Percentiles rank a stretch among this genome's conserved stretches.
These are phyloP conservation scores for Diceros bicornis DNA, from an alignment of 2,797 vertebrate genomes.

Conservation along the genomic window DNA sequence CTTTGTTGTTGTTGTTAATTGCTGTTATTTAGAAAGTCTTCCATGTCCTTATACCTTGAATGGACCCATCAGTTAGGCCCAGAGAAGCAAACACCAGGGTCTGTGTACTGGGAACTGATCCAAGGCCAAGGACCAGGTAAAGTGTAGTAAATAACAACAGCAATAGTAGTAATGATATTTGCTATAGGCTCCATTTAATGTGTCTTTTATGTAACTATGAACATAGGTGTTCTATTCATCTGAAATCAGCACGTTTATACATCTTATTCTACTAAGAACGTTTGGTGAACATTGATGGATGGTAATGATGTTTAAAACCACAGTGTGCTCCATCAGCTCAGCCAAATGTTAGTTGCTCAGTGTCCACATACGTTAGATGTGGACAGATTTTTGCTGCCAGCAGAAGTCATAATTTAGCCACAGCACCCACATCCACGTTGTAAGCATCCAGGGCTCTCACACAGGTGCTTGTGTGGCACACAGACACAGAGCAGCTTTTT, in stretches of 20 bases:
- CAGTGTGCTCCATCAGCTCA: not conserved
- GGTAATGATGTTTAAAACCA: not conserved
- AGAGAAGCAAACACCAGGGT: not conserved
- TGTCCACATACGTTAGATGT: not conserved
- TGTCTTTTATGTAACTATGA: not conserved
- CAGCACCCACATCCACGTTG: not conserved
- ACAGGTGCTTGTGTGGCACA: rapidly evolving
- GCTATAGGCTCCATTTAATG: too few relatives aligned
- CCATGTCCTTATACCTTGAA: not conserved
- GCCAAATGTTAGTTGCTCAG: not conserved
- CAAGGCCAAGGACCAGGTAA: not conserved
- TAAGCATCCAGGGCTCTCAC: rapidly evolving
- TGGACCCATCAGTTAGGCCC: not conserved
- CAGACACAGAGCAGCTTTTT: not conserved
- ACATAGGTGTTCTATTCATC: rapidly evolving
- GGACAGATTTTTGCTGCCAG: not conserved
- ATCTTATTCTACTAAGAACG: not conserved
- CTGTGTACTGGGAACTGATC: not conserved
- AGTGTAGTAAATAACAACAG: rapidly evolving
- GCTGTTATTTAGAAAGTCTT: not conserved
- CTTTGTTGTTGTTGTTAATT: not conserved
- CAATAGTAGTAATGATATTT: not conserved
- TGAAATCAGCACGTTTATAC: rapidly evolving
- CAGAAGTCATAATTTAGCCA: rapidly evolving
- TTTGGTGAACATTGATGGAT: not conserved